phyloP scores from a whole-genome alignment of 2,113 vertebrate genomes.

The Rhea americana region DNA sequence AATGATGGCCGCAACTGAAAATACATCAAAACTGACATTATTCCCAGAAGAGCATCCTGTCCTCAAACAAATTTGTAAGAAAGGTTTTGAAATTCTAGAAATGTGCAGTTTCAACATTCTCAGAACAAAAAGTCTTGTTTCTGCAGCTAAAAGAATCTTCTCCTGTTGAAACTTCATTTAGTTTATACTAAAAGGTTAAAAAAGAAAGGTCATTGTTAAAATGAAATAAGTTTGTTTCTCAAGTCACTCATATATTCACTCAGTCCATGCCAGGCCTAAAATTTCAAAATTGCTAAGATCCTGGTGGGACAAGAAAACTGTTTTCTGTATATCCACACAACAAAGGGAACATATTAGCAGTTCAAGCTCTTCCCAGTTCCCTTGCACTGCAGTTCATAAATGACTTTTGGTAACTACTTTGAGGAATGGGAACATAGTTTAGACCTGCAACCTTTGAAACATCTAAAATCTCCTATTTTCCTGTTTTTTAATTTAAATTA shows the following conservation, averaged over 20 bases:
- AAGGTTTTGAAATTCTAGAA: conserved; percentile 28
- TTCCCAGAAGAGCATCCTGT: neutral
- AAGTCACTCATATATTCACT: neutral
- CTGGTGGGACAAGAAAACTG: neutral
- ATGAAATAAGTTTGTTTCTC: neutral
- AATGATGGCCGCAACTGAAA: neutral
- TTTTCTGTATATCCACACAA: neutral
- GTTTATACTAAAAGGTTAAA: conserved; percentile 17
- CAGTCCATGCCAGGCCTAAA: neutral
- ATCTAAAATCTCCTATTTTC: neutral
- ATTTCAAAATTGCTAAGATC: conserved; percentile 32
- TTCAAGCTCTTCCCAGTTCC: neutral
- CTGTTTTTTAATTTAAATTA: neutral
- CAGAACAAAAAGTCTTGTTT: neutral
- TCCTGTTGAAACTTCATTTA: neutral
- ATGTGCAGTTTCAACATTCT: conserved; percentile 14
- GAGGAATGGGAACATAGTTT: neutral
- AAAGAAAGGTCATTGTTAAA: neutral
- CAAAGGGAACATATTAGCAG: neutral
- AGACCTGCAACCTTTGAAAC: neutral
- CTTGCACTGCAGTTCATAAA: neutral
- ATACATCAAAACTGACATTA: conserved; percentile 21
- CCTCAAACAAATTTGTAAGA: neutral
- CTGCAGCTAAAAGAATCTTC: neutral
- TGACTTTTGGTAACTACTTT: neutral